These are phyloP conservation scores for Nestor notabilis DNA, from an alignment of 2,113 vertebrate genomes.

Conservation along the genomic window DNA sequence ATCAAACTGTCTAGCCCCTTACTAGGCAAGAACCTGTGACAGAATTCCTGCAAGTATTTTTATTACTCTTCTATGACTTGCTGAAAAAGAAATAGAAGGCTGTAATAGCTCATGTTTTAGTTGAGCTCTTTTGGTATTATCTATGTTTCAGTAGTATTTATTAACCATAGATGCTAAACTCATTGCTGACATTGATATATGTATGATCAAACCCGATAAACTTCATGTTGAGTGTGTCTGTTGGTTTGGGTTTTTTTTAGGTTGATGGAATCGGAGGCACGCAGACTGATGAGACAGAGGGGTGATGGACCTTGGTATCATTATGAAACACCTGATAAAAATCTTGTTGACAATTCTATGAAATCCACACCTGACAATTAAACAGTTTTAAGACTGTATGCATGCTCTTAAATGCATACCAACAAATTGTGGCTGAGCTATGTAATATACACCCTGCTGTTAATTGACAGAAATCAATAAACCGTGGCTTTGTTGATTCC, in stretches of 20 bases:
- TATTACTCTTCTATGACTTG: background rate
- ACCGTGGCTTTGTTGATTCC: background rate
- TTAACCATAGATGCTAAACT: background rate
- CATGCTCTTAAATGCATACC: background rate
- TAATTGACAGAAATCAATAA: constrained; percentile 69
- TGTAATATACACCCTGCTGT: constrained; percentile 65
- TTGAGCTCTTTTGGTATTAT: background rate
- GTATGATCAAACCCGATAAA: background rate
- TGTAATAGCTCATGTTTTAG: background rate
- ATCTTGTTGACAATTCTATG: constrained; percentile 77
- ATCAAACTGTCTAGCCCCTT: background rate
- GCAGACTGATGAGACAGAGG: constrained; percentile 82
- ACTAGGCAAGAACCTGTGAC: background rate
- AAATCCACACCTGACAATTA: constrained; percentile 89
- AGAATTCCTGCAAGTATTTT: background rate
- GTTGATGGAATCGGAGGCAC: constrained; percentile 77
- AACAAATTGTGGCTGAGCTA: constrained; percentile 18
- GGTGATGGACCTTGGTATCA: constrained; percentile 95
- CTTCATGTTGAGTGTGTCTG: background rate
- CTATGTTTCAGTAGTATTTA: background rate
- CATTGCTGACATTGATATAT: background rate
- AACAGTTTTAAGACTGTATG: background rate
- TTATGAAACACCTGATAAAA: constrained; percentile 75
- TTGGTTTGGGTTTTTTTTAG: constrained; percentile 59
- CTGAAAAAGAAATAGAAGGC: background rate